phyloP scores from a whole-genome alignment of 2,888 invertebrate species.

The Ectemnius continuus region DNA sequence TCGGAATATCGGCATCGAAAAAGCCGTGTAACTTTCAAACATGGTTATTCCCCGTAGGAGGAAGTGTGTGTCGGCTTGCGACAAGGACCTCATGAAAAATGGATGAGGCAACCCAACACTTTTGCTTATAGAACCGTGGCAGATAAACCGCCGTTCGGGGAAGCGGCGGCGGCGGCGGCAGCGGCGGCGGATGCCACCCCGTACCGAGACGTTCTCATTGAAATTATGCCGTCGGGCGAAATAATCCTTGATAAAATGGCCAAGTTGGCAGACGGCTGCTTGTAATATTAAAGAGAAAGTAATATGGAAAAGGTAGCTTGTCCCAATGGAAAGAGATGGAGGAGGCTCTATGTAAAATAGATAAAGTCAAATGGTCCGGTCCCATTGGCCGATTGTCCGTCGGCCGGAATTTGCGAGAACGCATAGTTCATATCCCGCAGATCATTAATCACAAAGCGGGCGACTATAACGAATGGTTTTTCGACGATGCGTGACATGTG shows the following conservation, averaged over 20 bases:
- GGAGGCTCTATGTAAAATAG: no score
- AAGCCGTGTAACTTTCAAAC: constrained; percentile 15
- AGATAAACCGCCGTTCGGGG: neutral
- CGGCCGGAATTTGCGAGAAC: no score
- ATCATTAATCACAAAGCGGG: constrained; percentile 5
- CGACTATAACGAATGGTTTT: constrained; percentile 13
- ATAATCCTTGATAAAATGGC: neutral
- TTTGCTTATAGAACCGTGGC: constrained; percentile 10
- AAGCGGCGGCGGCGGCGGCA: no score
- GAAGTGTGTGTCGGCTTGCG: constrained; percentile 15
- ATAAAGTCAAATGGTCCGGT: no score
- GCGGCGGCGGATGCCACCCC: no score
- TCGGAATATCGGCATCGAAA: constrained; percentile 16
- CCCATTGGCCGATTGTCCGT: no score
- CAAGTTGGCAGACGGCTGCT: no score
- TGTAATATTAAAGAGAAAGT: no score
- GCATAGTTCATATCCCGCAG: no score
- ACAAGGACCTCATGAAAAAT: constrained; percentile 30
- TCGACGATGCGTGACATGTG: neutral
- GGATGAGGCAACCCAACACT: constrained; percentile 3
- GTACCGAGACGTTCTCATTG: neutral
- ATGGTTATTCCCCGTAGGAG: constrained; percentile 3
- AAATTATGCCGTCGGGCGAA: neutral
- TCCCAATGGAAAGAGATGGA: no score
- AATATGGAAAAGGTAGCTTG: no score